Base-by-base conservation (phyloP, 2,888 invertebrate species). In the Aromia moschata region DNA sequence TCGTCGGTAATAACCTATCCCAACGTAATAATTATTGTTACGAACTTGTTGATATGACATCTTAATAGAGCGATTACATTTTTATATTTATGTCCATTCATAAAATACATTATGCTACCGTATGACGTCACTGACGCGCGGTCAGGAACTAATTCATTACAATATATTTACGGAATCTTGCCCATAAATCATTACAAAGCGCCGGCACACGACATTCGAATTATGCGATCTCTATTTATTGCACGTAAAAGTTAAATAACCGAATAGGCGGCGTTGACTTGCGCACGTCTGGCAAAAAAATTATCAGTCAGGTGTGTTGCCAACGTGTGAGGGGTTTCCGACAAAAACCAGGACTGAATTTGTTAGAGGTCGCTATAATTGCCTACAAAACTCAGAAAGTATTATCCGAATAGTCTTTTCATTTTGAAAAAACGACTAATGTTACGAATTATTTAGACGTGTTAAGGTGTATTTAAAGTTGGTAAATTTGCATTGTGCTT, bases 1-100 rank as follows among this genome's bases (percentile, higher is more conserved):
- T 71, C 63, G 65, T 62, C 62, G 66, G 65, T 64, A 64, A 62
- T 70, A 65, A 71, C 71, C 71, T 71, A 70, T 67, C 67, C 63
- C 67, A 71, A 71, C 64, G 60, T 62, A 66, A 69, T 73, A 65
- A 67, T 69, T 61, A 63, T 66, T n/a, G n/a, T n/a, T 65, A 60
- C 63, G 56, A 51, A 62, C 64, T 68, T 70, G 70, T 71, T 71
- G 70, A 70, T 71, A 71, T 69, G 73, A 70, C 70, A 71, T 70
- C 70, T 73, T 73, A 69, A 69, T 70, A 70, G 59, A 55, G 58
- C 57, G 65, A 68, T 68, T 65, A 67, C 61, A 67, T 67, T 70
- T 67, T 70, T 67, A 67, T 67, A 65, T 63, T 67, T 62, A 64
- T 56, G 64, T 60, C 58, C 70, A 70, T 70, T 70, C 70, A 70